Evolutionary conservation across 2,797 vertebrate genomes (phyloP), one percentile per base, ranked within the genome.

Genomic region (Acanthurus tractus): DNA sequence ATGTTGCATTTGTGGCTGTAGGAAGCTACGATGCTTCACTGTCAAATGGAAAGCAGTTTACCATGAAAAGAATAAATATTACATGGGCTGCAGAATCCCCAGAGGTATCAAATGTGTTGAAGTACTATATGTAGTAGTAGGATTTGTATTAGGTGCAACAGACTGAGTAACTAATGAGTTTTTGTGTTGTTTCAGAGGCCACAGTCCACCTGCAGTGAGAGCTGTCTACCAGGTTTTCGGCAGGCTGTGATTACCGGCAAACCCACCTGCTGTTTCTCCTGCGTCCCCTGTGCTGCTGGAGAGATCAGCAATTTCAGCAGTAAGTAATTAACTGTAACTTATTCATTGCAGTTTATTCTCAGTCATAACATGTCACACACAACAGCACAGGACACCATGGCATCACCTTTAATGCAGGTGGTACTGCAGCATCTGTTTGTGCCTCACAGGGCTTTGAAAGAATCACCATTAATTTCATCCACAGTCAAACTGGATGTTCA

Each of bases 221-320:
- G 90, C 54, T 96, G 94, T 65, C 74, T 20, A 1, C 84, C 91
- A 74, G 95, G 94, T 69, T 94, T 91, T 77, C 87, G 93, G 6
- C 93, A 94, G 69, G 94, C 92, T 63, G 74, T 82, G 22, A 92
- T 95, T 45, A 93, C 91, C 88, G 93, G 92, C 1, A 94, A 93
- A 85, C 95, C 94, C 46, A 71, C 88, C 58, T 96, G 94, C 82
- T 95, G 94, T 77, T 96, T 95, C 75, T 91, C 89, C 74, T 96
- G 95, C 63, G 50, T 95, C 10, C 45, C 78, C 40, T 96, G 95
- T 73, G 89, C 92, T 44, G 88, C 86, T 55, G 95, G 94, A 74
- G 93, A 95, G 84, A 94, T 95, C 80, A 94, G 88, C 78, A 92
- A 92, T 66, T 49, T 70, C 29, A 94, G 78, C 56, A 91, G 95